Evolutionary conservation across 2,797 vertebrate genomes (phyloP), one percentile per base, ranked within the genome.

Genomic region (Pseudochaenichthys georgianus): DNA sequence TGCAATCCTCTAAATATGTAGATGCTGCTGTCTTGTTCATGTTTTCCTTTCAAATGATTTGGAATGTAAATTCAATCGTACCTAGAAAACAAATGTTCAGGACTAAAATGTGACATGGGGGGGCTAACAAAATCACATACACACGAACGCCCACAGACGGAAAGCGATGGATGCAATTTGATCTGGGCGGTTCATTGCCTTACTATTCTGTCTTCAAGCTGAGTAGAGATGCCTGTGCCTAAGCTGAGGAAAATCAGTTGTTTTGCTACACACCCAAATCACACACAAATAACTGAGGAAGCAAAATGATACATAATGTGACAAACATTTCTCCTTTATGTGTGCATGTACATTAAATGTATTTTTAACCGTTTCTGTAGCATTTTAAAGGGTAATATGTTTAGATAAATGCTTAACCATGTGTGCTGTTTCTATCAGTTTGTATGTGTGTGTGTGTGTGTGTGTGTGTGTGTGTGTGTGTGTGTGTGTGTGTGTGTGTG

Each of bases 231-330:
- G 31, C 73, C 52, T 61, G 48, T 48, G 52, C 81, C 73, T 81
- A 75, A 79, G 65, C 70, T 73, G 58, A 81, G 62, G 67, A 75
- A 80, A 81, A 83, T 73, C 68, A 76, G 61, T 70, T 60, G 70
- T 65, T 65, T 55, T 73, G 46, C 71, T 70, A 59, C 48, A 80
- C 64, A 74, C 15, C 13, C 57, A 76, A 55, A 85, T 87, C 77
- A 75, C 71, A 55, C 64, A 28, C 64, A 43, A 19, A 53, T 77
- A 78, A 82, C 76, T 46, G 47, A 13, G 43, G 47, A 75, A 53
- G 75, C 47, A 34, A 77, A 78, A 88, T 60, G 48, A 81, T 82
- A 77, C 70, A 45, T n/a, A n/a, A n/a, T n/a, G n/a, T n/a, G n/a
- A n/a, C n/a, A 55, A 65, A 61, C 57, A 38, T 69, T 15, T 73